Base-by-base conservation (phyloP, 2,888 invertebrate species). In the Galerucella nymphaeae region DNA sequence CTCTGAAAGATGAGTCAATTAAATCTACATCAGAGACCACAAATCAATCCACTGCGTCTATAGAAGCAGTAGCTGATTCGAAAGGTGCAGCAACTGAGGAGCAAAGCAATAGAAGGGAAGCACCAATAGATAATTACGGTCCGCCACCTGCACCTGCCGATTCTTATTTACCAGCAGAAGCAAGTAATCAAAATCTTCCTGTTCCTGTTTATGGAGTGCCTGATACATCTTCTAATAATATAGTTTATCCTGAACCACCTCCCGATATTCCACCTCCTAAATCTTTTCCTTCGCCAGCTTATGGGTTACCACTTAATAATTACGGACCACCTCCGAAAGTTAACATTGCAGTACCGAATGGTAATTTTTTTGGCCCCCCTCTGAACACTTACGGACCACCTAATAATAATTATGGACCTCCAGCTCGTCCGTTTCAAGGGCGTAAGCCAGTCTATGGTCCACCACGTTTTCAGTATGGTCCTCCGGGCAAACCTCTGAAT, bases 161-260 rank as follows among this genome's bases (percentile, higher is more conserved):
- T 73, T 79, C 84, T 0, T 85, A 87, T 73, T 79, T 83, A 42
- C 84, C 85, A 53, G 76, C 86, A 75, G 75, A 78, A 53, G 78
- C 81, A 48, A 81, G 83, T 67, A 87, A 89, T 86, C 81, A 87
- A 84, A 89, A 89, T 71, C 84, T 87, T 14, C 90, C 90, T 1
- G 86, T 88, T 2, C 90, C 90, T 18, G 87, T 91, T 0, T 91
- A 91, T 81, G 91, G 91, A 68, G 89, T 89, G 0, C 91, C 91
- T 5, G 88, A 89, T 74, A 83, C 86, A 61, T 86, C 87, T 10
- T 82, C 84, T 4, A 86, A 85, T 76, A 87, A 86, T 70, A 75
- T 86, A 45, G 82, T 87, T 61, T 88, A 87, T 80, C 87, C 87
- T n/a, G 84, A 84, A 63, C 88, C 88, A 45, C 87, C 88, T 6